phyloP scores from a whole-genome alignment of 2,797 vertebrate species.

The Siniperca scherzeri region DNA sequence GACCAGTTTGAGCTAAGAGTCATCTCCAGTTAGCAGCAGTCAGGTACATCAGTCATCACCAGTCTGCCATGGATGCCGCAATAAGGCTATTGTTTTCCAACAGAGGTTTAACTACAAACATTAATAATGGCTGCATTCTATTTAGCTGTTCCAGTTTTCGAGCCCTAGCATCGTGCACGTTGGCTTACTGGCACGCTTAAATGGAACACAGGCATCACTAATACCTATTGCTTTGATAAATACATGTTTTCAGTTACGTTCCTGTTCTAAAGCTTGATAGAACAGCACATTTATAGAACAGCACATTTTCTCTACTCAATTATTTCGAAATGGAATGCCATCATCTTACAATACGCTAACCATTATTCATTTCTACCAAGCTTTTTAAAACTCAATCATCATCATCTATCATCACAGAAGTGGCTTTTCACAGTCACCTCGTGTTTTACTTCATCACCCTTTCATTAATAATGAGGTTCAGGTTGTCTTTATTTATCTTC shows the following conservation, averaged over 20 bases:
- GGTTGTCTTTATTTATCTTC: not conserved
- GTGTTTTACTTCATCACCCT: not conserved
- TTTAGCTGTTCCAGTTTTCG: not conserved
- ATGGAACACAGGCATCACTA: not conserved
- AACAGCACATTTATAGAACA: not conserved
- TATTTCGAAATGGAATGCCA: not conserved
- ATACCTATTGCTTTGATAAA: not conserved
- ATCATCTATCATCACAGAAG: not conserved
- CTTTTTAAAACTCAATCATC: not conserved
- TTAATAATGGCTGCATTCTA: not conserved
- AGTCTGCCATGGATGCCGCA: not conserved
- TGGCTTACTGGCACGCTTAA: not conserved
- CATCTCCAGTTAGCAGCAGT: not conserved
- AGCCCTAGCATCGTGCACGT: not conserved
- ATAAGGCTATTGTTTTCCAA: not conserved
- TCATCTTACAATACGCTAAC: not conserved
- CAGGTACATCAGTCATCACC: no score
- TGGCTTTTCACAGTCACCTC: not conserved
- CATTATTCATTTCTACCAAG: not conserved
- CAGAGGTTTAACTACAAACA: not conserved
- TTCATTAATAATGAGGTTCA: not conserved
- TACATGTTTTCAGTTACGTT: not conserved
- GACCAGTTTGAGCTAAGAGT: no score
- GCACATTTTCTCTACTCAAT: not conserved
- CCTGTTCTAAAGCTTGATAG: not conserved